These are phyloP conservation scores for Bursaphelenchus okinawaensis DNA, from an alignment of 2,888 invertebrate genomes.

Conservation along the genomic window DNA sequence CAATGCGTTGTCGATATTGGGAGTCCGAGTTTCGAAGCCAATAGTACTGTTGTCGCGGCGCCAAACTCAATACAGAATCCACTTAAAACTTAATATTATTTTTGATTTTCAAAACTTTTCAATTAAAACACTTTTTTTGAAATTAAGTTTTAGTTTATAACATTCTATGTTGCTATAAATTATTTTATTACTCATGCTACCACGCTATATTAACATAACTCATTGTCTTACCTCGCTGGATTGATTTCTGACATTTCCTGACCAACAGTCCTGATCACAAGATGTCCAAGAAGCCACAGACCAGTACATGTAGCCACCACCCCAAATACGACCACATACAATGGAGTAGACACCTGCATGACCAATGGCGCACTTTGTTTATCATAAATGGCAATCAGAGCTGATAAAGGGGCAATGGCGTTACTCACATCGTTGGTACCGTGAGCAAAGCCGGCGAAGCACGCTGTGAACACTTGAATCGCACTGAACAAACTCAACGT, in stretches of 20 bases:
- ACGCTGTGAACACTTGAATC: conserved; percentile 89
- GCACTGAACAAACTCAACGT: conserved; percentile 72
- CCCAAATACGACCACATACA: conserved; percentile 84
- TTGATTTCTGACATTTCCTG: conserved; percentile 92
- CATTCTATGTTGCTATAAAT: no score
- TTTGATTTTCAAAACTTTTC: no score
- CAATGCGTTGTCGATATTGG: conserved; percentile 97
- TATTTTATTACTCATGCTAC: no score
- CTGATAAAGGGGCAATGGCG: conserved; percentile 92
- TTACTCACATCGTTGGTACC: conserved; percentile 98
- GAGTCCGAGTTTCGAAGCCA: conserved; percentile 91
- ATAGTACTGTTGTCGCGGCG: conserved; percentile 85
- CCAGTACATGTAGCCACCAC: conserved; percentile 90
- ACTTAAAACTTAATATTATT: no score
- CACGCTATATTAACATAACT: background rate
- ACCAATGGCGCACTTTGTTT: conserved; percentile 64
- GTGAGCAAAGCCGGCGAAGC: conserved; percentile 97
- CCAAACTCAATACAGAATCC: conserved; percentile 94
- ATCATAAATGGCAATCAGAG: conserved; percentile 84
- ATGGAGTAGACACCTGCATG: conserved; percentile 69
- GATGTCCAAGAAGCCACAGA: conserved; percentile 88
- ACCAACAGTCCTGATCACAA: conserved; percentile 92
- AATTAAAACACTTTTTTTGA: no score
- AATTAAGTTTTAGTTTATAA: no score
- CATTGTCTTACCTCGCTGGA: conserved; percentile 65